A percentile compares a stretch with the other conserved stretches of the same genome.
phyloP scores from a whole-genome alignment of 2,888 invertebrate genomes.

The Synergus laeviventris region DNA sequence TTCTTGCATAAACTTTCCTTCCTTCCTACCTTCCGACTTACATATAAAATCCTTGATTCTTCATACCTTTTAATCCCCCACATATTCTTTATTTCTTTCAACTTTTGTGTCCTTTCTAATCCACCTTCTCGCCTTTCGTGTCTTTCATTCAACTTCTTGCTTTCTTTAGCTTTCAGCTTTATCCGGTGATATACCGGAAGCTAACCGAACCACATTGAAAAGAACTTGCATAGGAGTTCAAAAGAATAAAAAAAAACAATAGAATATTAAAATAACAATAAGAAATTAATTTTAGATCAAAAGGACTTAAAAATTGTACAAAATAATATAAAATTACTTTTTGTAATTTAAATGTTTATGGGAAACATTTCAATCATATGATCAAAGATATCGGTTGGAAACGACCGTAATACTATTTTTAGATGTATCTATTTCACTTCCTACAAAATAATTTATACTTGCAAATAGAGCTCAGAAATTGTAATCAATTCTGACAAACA shows the following conservation, averaged over 20 bases:
- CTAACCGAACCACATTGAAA: not conserved
- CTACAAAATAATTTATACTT: no score
- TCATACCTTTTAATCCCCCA: slow-evolving; percentile 2
- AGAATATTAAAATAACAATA: no score
- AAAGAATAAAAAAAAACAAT: no score
- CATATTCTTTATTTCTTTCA: not conserved
- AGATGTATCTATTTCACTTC: no score
- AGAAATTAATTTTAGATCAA: no score
- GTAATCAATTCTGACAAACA: not conserved
- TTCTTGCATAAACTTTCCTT: slow-evolving; percentile 40
- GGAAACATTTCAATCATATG: no score
- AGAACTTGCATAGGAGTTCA: no score
- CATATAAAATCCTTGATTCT: not conserved
- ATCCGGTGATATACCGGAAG: not conserved
- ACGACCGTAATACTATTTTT: no score
- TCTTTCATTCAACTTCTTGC: not conserved
- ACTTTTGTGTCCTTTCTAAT: not conserved
- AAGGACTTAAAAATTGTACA: no score
- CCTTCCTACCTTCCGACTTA: slow-evolving; percentile 32
- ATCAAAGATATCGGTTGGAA: no score
- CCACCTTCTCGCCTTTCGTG: slow-evolving; percentile 3
- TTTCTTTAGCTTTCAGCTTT: not conserved
- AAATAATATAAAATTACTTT: no score
- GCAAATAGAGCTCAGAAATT: not conserved
- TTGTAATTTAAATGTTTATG: no score